Evolutionary conservation across 2,888 invertebrate genomes (phyloP), one percentile per base, ranked within the genome.

Genomic region (Drosophila stalkeri): DNA sequence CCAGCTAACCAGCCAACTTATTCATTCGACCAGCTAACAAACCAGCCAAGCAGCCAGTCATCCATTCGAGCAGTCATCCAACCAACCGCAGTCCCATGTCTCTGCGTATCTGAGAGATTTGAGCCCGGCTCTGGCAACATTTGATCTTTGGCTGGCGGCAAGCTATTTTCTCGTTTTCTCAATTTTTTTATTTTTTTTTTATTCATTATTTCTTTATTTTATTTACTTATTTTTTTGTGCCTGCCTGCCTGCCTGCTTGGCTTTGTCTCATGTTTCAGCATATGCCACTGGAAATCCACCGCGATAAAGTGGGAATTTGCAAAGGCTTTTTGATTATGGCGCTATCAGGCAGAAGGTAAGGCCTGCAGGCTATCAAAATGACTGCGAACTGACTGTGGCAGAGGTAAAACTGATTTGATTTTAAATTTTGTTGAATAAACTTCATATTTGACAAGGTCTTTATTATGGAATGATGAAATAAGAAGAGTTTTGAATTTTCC

Each of bases 81-180:
- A 37, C 46, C 67, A 86, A 81, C 82, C 82, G 80, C 83, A 83
- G 80, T 71, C 47, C 44, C 77, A 60, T 71, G 85, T 82, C 82
- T 85, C 85, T 77, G 77, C 84, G 74, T 83, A 83, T 85, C 88
- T 78, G 66, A 63, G 77, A 86, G 84, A 86, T 79, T 85, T 79
- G 72, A 64, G 64, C 71, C 63, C 60, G 66, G 52, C 80, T 73
- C 72, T 72, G 71, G 35, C 77, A 80, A 80, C 89, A 85, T 88
- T 88, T 85, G 84, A 85, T 85, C 84, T 85, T 82, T 83, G 77
- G 67, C 78, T 86, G 82, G 87, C 82, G 82, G 87, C 85, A 81
- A 78, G 84, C 66, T 79, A 77, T 80, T 85, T 86, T 64, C 70
- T 65, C 66, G 69, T 51, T 64, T 59, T 35, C 60, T 54, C 62